phyloP scores from a whole-genome alignment of 2,888 invertebrate species.

The Philereme vetulata region DNA sequence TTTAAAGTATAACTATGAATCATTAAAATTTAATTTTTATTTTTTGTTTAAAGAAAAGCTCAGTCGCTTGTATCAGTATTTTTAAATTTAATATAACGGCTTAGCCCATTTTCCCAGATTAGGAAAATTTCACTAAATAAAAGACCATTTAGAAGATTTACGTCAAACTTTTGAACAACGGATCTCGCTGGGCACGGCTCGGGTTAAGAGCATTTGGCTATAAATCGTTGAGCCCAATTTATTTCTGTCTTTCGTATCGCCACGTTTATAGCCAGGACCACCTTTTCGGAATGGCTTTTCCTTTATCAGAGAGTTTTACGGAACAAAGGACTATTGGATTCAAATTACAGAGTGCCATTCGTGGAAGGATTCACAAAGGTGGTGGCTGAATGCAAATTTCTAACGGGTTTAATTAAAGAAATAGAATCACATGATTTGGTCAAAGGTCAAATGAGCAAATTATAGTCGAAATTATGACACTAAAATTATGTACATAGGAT shows the following conservation, averaged over 20 bases:
- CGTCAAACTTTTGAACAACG: conserved; percentile 57
- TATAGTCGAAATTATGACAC: neutral
- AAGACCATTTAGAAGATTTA: conserved; percentile 40
- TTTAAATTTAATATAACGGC: conserved; percentile 34
- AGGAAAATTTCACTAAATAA: conserved; percentile 23
- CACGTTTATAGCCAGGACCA: conserved; percentile 58
- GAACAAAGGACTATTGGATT: conserved; percentile 65
- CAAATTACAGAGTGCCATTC: conserved; percentile 59
- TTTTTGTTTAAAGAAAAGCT: no score
- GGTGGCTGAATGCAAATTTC: conserved; percentile 34
- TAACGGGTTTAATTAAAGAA: conserved; percentile 28
- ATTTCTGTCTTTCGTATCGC: conserved; percentile 67
- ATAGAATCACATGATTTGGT: conserved; percentile 4
- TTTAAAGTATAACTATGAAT: no score
- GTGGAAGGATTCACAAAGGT: conserved; percentile 46
- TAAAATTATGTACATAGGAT: no score
- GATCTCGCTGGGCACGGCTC: conserved; percentile 54
- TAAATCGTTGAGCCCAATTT: conserved; percentile 78
- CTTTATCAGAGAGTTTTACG: conserved; percentile 24
- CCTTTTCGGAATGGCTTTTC: conserved; percentile 58
- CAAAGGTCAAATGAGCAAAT: conserved; percentile 3
- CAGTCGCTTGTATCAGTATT: conserved; percentile 33
- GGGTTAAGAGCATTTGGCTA: conserved; percentile 79
- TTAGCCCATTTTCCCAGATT: conserved; percentile 38
- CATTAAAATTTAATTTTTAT: no score